These are phyloP conservation scores for Solen grandis DNA, from an alignment of 1,140 invertebrate genomes.

Conservation along the genomic window DNA sequence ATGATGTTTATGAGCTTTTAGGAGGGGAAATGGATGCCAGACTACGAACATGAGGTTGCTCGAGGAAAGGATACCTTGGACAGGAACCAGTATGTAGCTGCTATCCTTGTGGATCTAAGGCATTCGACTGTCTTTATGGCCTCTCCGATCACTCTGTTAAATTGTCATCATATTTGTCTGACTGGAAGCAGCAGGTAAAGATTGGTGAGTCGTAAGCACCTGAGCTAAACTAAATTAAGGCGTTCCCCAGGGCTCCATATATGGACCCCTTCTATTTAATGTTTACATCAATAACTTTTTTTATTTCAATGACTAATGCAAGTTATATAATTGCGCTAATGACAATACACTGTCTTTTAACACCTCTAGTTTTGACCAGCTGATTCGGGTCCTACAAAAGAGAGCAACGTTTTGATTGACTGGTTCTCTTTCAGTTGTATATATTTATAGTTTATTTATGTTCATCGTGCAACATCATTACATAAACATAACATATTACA, in stretches of 20 bases:
- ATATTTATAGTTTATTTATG: too few species aligned
- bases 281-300: too few species aligned
- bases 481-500: too few species aligned
- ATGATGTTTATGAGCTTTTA: conserved; percentile 9
- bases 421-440: conserved; percentile 25
- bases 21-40: conserved; percentile 18
- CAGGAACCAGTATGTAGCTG: conserved; percentile 3
- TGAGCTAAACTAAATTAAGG: too few species aligned
- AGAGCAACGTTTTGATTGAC: conserved; percentile 18
- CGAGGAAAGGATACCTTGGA: conserved; percentile 5
- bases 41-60: background rate
- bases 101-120: conserved; percentile 25
- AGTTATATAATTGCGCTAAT: conserved; percentile 3
- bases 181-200: too few species aligned
- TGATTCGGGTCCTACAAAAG: background rate
- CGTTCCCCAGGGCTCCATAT: background rate
- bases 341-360: conserved; percentile 23
- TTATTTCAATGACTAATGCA: too few species aligned
- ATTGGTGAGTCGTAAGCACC: too few species aligned
- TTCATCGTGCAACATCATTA: too few species aligned
- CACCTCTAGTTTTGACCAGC: too few species aligned
- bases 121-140: conserved; percentile 15
- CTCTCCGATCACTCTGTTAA: too few species aligned
- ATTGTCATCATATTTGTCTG: too few species aligned
- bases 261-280: conserved; percentile 14